phyloP scores from a whole-genome alignment of 2,888 invertebrate species.

The Xestobium rufovillosum region DNA sequence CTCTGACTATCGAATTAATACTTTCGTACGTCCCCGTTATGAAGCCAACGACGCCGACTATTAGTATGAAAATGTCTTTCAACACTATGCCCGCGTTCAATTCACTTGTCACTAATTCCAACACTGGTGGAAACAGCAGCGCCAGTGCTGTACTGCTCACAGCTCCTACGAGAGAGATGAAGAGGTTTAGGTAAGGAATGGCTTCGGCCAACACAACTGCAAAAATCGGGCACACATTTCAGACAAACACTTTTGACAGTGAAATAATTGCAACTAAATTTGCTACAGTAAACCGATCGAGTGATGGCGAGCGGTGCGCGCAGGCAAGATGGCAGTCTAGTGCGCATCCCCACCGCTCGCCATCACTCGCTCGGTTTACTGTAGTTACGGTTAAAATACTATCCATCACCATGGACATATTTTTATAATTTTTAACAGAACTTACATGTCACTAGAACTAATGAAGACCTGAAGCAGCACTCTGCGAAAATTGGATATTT shows the following conservation, averaged over 20 bases:
- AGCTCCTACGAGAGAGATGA: constrained; percentile 89
- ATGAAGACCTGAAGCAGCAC: constrained; percentile 58
- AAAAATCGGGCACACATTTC: too few species aligned
- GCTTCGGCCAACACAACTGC: constrained; percentile 77
- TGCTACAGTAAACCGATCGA: too few species aligned
- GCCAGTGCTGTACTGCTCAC: constrained; percentile 83
- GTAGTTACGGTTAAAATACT: too few species aligned
- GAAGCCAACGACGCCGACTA: constrained; percentile 63
- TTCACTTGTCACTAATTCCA: constrained; percentile 65
- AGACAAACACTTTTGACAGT: background rate
- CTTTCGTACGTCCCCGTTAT: constrained; percentile 70
- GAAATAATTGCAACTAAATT: background rate
- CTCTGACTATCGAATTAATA: constrained; percentile 52
- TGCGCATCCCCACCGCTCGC: too few species aligned
- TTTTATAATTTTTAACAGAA: too few species aligned
- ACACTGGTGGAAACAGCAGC: constrained; percentile 79
- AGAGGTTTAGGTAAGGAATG: constrained; percentile 76
- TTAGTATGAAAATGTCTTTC: constrained; percentile 59
- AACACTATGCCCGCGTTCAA: constrained; percentile 44
- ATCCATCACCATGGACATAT: too few species aligned
- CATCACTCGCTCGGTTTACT: too few species aligned
- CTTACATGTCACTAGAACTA: constrained; percentile 83
- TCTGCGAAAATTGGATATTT: constrained; percentile 57
- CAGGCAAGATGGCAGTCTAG: too few species aligned
- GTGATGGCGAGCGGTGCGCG: too few species aligned